phyloP scores from a whole-genome alignment of 2,113 vertebrate species.

The Lipophrys pholis region DNA sequence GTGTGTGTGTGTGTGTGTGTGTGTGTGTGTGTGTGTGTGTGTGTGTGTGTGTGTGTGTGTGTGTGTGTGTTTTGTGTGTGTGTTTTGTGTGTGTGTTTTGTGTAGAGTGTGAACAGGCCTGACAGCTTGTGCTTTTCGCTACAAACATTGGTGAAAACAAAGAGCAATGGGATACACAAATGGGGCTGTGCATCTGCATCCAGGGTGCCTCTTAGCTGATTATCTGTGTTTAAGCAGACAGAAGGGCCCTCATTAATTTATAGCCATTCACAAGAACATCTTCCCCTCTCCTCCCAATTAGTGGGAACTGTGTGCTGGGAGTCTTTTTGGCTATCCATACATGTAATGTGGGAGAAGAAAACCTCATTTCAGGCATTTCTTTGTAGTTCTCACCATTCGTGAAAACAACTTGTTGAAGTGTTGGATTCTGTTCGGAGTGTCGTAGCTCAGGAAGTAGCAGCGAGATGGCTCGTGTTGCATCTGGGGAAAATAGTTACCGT shows the following conservation, averaged over 20 bases:
- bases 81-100: slow-evolving; percentile 19
- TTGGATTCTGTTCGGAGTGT: neutral
- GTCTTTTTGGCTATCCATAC: slow-evolving; percentile 19
- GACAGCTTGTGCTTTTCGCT: slow-evolving; percentile 76
- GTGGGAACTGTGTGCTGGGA: slow-evolving; percentile 23
- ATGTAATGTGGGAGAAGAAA: neutral
- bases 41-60: slow-evolving; percentile 50
- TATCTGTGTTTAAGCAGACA: slow-evolving; percentile 77
- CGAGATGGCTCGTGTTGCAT: neutral
- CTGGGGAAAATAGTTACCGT: slow-evolving; percentile 4
- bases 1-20: slow-evolving; percentile 47
- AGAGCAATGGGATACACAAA: slow-evolving; percentile 59
- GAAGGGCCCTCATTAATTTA: slow-evolving; percentile 85
- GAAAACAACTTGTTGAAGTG: neutral
- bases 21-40: slow-evolving; percentile 50
- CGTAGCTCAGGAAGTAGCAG: neutral
- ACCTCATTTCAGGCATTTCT: neutral
- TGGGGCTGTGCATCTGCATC: slow-evolving; percentile 63
- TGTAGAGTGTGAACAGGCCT: slow-evolving; percentile 60
- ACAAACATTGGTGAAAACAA: slow-evolving; percentile 75
- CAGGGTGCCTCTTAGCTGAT: slow-evolving; percentile 72
- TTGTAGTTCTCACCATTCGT: slow-evolving; percentile 1
- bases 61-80: slow-evolving; percentile 50
- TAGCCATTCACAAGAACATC: slow-evolving; percentile 83
- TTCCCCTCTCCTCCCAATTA: slow-evolving; percentile 70